Base-by-base conservation (phyloP, 2,113 vertebrate species). In the Etheostoma cragini region DNA sequence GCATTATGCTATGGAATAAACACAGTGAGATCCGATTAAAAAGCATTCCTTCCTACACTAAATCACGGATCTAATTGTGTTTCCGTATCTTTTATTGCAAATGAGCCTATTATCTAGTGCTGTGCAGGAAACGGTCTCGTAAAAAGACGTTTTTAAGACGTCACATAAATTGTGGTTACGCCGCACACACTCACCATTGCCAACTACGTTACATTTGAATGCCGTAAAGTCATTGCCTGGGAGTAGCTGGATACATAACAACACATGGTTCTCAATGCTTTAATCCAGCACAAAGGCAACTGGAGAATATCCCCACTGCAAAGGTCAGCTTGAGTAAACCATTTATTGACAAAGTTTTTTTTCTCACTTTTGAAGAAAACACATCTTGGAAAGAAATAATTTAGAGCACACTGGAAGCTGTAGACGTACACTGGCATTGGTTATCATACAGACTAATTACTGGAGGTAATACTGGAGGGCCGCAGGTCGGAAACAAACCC, bases 121-220 rank as follows among this genome's bases (percentile, higher is more conserved):
- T 47, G 69, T 64, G 67, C 42, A 89, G 82, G 87, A 91, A 88
- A 87, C 35, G 12, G 75, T 65, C 90, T 87, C 26, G 45, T 93
- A 92, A 94, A 94, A 78, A 26, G 5, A 57, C 1, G 3, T 74
- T 21, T 91, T 93, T 95, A 94, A n/a, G n/a, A n/a, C n/a, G n/a
- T 89, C 92, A 94, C 87, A 94, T 94, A 87, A 93, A 87, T 62
- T 83, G 60, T 64, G 80, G 89, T 82, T 77, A 76, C 65, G 67
- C 73, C 80, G 82, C 82, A 87, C 77, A 75, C 47, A 24, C 66
- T 64, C 60, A 35, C 57, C 8, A 6, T 19, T 84, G 82, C 83
- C 86, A 90, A 74, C 74, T 52, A 63, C 45, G 69, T 42, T 76
- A 70, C 57, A 85, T 73, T 78, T 72, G 66, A 77, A 65, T 22